Evolutionary conservation across 2,797 vertebrate genomes (phyloP), one percentile per base, ranked within the genome.

Genomic region (Telmatherina bonti): DNA sequence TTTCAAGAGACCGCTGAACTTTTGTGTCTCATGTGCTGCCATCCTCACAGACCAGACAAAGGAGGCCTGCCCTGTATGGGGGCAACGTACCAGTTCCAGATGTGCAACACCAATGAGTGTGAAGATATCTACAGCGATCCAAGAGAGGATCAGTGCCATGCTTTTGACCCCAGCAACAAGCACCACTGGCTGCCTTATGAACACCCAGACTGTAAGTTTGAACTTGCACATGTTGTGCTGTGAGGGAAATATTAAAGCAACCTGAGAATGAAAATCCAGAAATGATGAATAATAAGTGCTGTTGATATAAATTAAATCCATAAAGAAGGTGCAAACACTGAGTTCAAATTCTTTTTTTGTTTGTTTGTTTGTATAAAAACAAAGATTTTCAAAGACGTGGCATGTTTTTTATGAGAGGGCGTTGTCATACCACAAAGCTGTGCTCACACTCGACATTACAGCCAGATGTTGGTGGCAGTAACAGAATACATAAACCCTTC

Each of bases 171-270:
- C 45, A 94, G 95, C 58, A 87, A 83, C 8, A 96, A 96, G 85
- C 96, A 99, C 91, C 96, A 96, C 83, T 99, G 97, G 98, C 93
- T 98, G 76, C 97, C 98, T 86, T 97, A 97, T 10, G 98, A 99
- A 83, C 97, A 99, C 67, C 85, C 93, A 0, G 97, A 99, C 38
- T 89, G 97, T 99, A 89, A 96, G 96, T 91, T 61, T 41, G 31
- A 49, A 47, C 24, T 27, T 27, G 5, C 43, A 76, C 36, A 24
- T 26, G 2, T 8, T 65, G 35, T 20, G 47, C 33, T 61, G 35
- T 24, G 33, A 27, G 70, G 11, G 16, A 62, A 12, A 57, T 56
- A 29, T 6, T 36, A 43, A 56, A 29, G 27, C 31, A 26, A 24
- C 7, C 49, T 51, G 56, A 36, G 54, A 41, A 56, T 15, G 41